Percentiles rank a stretch among this genome's conserved stretches.
Conservation (phyloP, 30 jellyfish, hydroid and myxozoan species). For the Chrysaora quinquecirrha region DNA sequence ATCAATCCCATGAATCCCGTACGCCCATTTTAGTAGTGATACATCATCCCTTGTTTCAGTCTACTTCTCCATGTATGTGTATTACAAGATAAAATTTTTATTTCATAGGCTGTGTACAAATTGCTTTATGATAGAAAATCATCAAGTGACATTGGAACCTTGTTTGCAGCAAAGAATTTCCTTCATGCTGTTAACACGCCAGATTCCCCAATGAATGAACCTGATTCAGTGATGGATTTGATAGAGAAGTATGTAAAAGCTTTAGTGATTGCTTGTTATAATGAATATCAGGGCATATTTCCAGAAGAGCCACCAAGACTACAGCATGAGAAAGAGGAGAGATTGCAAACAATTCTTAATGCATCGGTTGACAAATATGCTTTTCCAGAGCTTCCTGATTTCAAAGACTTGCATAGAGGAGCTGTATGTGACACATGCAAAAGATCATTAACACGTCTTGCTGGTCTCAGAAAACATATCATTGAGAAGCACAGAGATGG, state of each 20-base stretch:
- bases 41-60: too few species aligned
- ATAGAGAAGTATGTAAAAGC: constrained; percentile 1
- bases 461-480: background rate
- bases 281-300: background rate
- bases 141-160: constrained; percentile 1
- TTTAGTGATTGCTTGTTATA: background rate
- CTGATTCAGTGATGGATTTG: background rate
- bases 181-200: background rate
- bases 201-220: constrained; percentile 17
- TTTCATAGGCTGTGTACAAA: background rate
- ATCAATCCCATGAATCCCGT: too few species aligned
- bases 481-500: background rate
- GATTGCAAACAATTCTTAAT: background rate
- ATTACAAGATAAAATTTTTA: too few species aligned
- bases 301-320: background rate
- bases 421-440: background rate
- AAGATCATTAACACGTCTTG: background rate
- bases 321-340: background rate
- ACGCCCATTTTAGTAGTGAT: too few species aligned
- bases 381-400: background rate
- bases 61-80: too few species aligned
- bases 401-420: background rate
- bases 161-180: constrained; percentile 20
- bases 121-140: background rate
- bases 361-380: background rate